These are phyloP conservation scores for Mugil cephalus DNA, from an alignment of 2,113 vertebrate species.

Conservation along the genomic window DNA sequence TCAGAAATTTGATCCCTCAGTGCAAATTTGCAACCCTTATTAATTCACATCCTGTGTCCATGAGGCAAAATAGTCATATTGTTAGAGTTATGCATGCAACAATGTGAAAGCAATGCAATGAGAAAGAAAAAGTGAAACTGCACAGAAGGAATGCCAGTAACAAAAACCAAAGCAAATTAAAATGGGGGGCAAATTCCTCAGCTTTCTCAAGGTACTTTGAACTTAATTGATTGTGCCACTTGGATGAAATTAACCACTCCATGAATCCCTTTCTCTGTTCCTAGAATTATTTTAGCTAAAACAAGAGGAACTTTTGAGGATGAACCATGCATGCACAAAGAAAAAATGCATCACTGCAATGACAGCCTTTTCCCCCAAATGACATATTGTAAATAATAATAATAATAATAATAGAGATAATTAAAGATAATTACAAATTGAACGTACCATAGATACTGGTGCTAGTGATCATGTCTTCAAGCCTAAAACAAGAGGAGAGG, in stretches of 20 bases:
- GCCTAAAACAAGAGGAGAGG: conserved; percentile 86
- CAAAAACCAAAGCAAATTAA: conserved; percentile 49
- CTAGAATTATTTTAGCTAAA: conserved; percentile 18
- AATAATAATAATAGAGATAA: conserved; percentile 9
- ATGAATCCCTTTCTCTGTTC: conserved; percentile 7
- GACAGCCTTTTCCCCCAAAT: conserved; percentile 24
- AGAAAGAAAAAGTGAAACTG: conserved; percentile 34
- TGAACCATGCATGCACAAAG: conserved; percentile 62
- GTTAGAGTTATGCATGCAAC: conserved; percentile 35
- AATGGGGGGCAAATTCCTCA: conserved; percentile 21
- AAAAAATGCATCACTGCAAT: conserved; percentile 30
- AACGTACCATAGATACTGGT: conserved; percentile 99
- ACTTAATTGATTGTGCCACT: conserved; percentile 37
- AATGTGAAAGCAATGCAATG: conserved; percentile 33
- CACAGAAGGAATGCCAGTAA: conserved; percentile 25
- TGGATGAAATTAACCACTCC: conserved; percentile 43
- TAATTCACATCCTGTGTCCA: background rate
- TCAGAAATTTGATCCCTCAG: conserved; percentile 5
- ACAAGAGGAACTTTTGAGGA: conserved; percentile 45
- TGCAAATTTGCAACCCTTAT: conserved; percentile 5
- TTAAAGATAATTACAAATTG: conserved; percentile 89
- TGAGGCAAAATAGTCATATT: background rate
- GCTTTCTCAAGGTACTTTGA: conserved; percentile 27
- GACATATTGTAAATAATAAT: conserved; percentile 34
- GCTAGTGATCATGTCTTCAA: conserved; percentile 99